These are phyloP conservation scores for Orientallactaga sibirica DNA, from an alignment of 2,797 vertebrate genomes.

Conservation along the genomic window DNA sequence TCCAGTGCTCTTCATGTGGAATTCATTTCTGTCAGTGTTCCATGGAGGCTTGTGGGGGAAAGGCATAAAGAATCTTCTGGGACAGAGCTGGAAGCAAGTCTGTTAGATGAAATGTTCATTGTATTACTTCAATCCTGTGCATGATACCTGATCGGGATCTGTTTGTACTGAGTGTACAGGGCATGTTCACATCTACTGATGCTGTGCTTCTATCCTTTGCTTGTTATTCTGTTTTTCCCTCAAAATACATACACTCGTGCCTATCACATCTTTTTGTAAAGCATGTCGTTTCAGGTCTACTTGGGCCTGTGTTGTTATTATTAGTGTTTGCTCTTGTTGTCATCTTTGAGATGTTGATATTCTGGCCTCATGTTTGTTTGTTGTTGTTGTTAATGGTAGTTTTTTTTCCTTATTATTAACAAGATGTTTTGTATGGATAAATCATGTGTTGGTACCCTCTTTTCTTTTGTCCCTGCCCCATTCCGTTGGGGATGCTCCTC, in stretches of 20 bases:
- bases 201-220: fast-evolving
- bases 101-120: fast-evolving
- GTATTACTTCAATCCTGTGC: fast-evolving
- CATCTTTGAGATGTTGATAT: not conserved
- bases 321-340: not conserved
- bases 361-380: not conserved
- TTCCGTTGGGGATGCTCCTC: too few relatives aligned
- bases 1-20: not conserved
- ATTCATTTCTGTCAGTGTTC: not conserved
- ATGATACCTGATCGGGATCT: fast-evolving
- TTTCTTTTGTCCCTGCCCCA: too few relatives aligned
- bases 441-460: too few relatives aligned
- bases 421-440: too few relatives aligned
- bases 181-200: fast-evolving
- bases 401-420: too few relatives aligned
- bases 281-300: fast-evolving
- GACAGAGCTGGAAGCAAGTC: not conserved
- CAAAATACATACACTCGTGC: fast-evolving
- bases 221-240: not conserved
- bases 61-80: fast-evolving
- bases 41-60: not conserved
- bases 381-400: too few relatives aligned
- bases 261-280: fast-evolving
- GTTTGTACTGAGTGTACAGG: fast-evolving
- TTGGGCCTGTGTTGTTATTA: too few relatives aligned